Percentiles rank a stretch among this genome's conserved stretches.
Conservation (phyloP, 2,113 vertebrate species). For the Oplegnathus fasciatus region DNA sequence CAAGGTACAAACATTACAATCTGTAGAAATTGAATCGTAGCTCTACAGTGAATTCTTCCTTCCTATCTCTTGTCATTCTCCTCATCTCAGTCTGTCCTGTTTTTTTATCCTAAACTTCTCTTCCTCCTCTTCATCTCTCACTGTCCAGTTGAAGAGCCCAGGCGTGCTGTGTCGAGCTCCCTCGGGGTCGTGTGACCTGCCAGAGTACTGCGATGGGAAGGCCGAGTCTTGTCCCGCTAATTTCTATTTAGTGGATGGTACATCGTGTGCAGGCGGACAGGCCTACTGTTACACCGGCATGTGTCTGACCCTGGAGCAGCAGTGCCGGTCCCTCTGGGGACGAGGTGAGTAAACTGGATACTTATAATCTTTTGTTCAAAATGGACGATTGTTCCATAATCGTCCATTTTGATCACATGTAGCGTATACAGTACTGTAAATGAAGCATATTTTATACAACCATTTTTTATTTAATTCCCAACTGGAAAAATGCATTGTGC, state of each 20-base stretch:
- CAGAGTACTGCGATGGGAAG: conserved; percentile 93
- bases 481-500: no score
- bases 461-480: background rate
- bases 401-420: background rate
- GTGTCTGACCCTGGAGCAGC: conserved; percentile 94
- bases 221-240: conserved; percentile 92
- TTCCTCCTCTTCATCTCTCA: background rate
- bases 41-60: background rate
- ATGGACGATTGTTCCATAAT: no score
- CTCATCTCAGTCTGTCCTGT: background rate
- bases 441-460: background rate
- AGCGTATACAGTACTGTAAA: background rate
- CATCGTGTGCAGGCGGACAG: conserved; percentile 83
- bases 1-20: conserved; percentile 85
- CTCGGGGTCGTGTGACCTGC: conserved; percentile 91
- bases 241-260: conserved; percentile 93
- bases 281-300: conserved; percentile 98
- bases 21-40: background rate
- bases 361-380: background rate
- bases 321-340: conserved; percentile 95
- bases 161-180: conserved; percentile 89
- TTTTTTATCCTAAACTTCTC: background rate
- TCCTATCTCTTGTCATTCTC: background rate
- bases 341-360: conserved; percentile 69
- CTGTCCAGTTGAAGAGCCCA: conserved; percentile 87